phyloP scores from a whole-genome alignment of 2,888 invertebrate species.

The Xestia rhomboidea region DNA sequence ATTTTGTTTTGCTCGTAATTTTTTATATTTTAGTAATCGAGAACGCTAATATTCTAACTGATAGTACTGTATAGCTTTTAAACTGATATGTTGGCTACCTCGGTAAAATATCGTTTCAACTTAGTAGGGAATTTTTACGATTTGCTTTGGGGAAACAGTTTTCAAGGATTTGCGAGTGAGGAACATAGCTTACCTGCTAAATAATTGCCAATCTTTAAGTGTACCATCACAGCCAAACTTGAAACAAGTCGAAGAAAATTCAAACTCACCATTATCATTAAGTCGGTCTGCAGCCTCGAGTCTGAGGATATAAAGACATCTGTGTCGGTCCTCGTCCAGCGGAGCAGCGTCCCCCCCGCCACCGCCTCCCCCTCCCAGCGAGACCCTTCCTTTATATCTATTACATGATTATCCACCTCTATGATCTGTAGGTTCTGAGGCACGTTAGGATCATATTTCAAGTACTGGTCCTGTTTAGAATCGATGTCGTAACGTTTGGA shows the following conservation, averaged over 20 bases:
- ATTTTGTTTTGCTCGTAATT: background rate
- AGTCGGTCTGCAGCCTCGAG: constrained; percentile 82
- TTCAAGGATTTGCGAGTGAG: background rate
- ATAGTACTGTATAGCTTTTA: background rate
- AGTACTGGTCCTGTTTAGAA: constrained; percentile 80
- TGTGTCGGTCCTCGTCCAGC: constrained; percentile 82
- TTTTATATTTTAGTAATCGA: background rate
- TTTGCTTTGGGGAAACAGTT: background rate
- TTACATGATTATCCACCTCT: constrained; percentile 85
- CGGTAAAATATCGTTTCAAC: background rate
- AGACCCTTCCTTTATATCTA: constrained; percentile 83
- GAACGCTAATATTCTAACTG: background rate
- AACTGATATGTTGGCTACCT: background rate
- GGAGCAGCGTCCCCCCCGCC: constrained; percentile 81
- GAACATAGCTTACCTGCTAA: background rate
- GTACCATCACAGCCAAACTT: constrained; percentile 24
- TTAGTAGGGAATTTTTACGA: background rate
- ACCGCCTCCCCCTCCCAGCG: constrained; percentile 83
- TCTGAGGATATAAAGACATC: constrained; percentile 81
- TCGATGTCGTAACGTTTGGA: constrained; percentile 79
- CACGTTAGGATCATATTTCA: constrained; percentile 86
- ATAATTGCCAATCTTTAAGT: constrained; percentile 4
- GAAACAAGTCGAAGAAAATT: constrained; percentile 10
- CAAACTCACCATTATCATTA: constrained; percentile 86
- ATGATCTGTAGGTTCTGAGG: constrained; percentile 87